Conservation (phyloP, 2,113 vertebrate species). For the Takifugu flavidus region DNA sequence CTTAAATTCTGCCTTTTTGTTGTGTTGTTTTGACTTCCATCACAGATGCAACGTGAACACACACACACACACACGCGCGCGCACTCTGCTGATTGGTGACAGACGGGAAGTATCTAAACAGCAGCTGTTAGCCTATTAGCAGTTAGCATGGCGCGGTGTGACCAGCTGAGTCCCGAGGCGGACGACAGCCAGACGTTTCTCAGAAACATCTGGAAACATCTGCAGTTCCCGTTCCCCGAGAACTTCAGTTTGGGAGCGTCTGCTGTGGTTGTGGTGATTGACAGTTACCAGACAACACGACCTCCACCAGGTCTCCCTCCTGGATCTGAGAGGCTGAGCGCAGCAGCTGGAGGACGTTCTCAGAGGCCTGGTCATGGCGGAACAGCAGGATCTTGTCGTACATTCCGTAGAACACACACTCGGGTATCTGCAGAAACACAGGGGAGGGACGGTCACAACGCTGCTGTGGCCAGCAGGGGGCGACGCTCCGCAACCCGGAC, state of each 20-base stretch:
- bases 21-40: no score
- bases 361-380: slow-evolving; percentile 56
- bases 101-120: slow-evolving; percentile 16
- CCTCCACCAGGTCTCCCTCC: slow-evolving; percentile 70
- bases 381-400: slow-evolving; percentile 69
- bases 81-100: neutral
- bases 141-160: neutral
- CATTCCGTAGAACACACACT: slow-evolving; percentile 69
- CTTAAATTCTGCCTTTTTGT: no score
- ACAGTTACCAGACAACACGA: slow-evolving; percentile 59
- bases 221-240: neutral
- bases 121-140: slow-evolving; percentile 23
- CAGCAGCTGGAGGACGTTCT: slow-evolving; percentile 66
- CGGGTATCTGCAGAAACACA: slow-evolving; percentile 47
- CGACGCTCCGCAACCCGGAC: neutral
- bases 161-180: slow-evolving; percentile 42
- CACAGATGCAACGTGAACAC: no score
- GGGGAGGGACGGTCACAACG: neutral
- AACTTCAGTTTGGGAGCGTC: neutral
- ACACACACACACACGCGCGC: neutral
- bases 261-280: neutral
- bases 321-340: slow-evolving; percentile 64
- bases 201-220: slow-evolving; percentile 16
- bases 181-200: slow-evolving; percentile 3
- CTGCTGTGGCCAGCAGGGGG: neutral